phyloP scores from a whole-genome alignment of 1,140 invertebrate genomes.

The Pachypsylla venusta region DNA sequence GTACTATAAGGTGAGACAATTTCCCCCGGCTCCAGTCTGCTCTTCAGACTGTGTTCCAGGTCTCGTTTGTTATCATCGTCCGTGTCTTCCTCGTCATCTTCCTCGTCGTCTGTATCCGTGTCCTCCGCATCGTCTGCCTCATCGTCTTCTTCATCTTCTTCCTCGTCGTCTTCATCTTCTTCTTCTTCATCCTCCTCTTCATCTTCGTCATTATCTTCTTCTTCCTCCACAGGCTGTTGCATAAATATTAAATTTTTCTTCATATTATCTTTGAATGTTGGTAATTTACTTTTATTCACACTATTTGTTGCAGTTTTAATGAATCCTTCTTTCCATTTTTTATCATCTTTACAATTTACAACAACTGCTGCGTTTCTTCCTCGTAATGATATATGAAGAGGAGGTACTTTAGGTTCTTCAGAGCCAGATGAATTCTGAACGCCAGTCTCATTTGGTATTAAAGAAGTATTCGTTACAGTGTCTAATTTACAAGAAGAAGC shows the following conservation, averaged over 20 bases:
- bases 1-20: slow-evolving; percentile 9
- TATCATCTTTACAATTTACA: slow-evolving; percentile 59
- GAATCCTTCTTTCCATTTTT: slow-evolving; percentile 32
- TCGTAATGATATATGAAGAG: slow-evolving; percentile 71
- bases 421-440: neutral
- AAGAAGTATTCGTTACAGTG: neutral
- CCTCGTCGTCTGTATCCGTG: neutral
- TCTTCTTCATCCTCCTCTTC: slow-evolving; percentile 49
- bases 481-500: too few species aligned
- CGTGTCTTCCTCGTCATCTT: neutral
- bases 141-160: slow-evolving; percentile 57
- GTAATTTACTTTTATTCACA: neutral
- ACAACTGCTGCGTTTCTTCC: slow-evolving; percentile 77
- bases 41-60: neutral
- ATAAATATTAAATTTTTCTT: neutral
- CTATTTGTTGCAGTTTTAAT: neutral
- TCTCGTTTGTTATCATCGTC: slow-evolving; percentile 16
- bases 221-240: slow-evolving; percentile 39
- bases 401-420: slow-evolving; percentile 64
- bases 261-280: neutral
- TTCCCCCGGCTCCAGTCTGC: slow-evolving; percentile 13
- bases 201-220: slow-evolving; percentile 58
- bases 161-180: slow-evolving; percentile 68
- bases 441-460: neutral
- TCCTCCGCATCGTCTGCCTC: slow-evolving; percentile 29